phyloP scores from a whole-genome alignment of 2,888 invertebrate genomes.

The Unio pictorum region DNA sequence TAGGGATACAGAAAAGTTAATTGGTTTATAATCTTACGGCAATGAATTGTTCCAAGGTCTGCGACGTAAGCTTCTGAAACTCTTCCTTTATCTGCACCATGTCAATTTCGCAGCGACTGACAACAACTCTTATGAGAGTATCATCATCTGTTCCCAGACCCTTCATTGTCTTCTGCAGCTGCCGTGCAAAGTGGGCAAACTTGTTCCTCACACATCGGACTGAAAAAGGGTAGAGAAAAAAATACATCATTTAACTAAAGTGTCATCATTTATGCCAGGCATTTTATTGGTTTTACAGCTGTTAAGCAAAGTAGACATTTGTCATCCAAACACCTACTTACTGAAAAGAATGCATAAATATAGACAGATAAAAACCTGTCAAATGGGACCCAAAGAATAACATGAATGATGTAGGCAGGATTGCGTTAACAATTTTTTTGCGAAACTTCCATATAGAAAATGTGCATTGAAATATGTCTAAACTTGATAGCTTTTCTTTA shows the following conservation, averaged over 20 bases:
- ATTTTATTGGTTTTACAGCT: constrained; percentile 63
- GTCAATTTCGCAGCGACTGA: constrained; percentile 69
- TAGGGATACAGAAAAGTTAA: too few relatives aligned
- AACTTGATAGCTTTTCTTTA: too few relatives aligned
- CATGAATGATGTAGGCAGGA: too few relatives aligned
- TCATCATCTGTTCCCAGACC: constrained; percentile 70
- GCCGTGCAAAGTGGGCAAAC: constrained; percentile 68
- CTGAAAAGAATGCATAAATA: too few relatives aligned
- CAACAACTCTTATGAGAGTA: constrained; percentile 64
- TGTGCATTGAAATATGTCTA: too few relatives aligned
- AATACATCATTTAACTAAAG: constrained; percentile 21
- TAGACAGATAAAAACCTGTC: too few relatives aligned
- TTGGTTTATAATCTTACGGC: constrained; percentile 51
- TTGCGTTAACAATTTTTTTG: too few relatives aligned
- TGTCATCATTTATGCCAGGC: constrained; percentile 65
- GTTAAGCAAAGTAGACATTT: constrained; percentile 62
- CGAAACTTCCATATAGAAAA: too few relatives aligned
- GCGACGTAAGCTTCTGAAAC: constrained; percentile 64
- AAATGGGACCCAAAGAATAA: too few relatives aligned
- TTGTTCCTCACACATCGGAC: constrained; percentile 70
- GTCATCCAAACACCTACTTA: too few relatives aligned
- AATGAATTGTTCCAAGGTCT: constrained; percentile 65
- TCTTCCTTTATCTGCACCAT: constrained; percentile 71
- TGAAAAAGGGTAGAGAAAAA: constrained; percentile 32
- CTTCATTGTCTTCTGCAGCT: constrained; percentile 68